Evolutionary conservation across 2,797 vertebrate genomes (phyloP).

Genomic region (Nannoperca australis): DNA sequence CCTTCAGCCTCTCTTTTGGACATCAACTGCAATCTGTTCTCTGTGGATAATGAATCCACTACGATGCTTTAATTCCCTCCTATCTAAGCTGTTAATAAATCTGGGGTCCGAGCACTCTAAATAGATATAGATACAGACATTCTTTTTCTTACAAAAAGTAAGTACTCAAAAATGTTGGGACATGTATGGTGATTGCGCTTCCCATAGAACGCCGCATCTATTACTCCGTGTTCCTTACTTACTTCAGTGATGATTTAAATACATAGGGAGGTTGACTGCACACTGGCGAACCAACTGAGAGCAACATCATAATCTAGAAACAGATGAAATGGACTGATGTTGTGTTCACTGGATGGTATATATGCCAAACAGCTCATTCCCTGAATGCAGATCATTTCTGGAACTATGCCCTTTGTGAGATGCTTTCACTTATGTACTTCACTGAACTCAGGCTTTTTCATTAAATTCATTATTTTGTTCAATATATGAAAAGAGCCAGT

Average conservation of each 20-base stretch:
- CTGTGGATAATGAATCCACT: slow-evolving; percentile 18
- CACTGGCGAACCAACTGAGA: slow-evolving; percentile 50
- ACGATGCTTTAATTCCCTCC: slow-evolving; percentile 53
- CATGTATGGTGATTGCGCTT: slow-evolving; percentile 23
- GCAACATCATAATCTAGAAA: slow-evolving; percentile 64
- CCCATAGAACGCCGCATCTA: slow-evolving; percentile 17
- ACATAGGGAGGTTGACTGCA: slow-evolving; percentile 48
- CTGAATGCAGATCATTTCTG: slow-evolving; percentile 77
- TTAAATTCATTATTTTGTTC: slow-evolving; percentile 72
- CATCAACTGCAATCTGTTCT: slow-evolving; percentile 41
- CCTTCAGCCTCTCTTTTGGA: slow-evolving; percentile 49
- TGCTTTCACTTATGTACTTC: slow-evolving; percentile 53
- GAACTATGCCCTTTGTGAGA: slow-evolving; percentile 55
- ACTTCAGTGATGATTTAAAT: slow-evolving; percentile 54
- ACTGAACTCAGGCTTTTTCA: slow-evolving; percentile 71
- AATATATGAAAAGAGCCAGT: slow-evolving; percentile 61
- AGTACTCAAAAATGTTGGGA: slow-evolving; percentile 55
- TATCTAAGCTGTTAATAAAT: slow-evolving; percentile 54
- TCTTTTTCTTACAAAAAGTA: too few relatives aligned
- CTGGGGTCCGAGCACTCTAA: slow-evolving; percentile 12
- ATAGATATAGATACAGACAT: slow-evolving; percentile 1
- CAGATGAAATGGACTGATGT: slow-evolving; percentile 74
- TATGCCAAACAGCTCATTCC: slow-evolving; percentile 74
- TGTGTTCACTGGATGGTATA: slow-evolving; percentile 70
- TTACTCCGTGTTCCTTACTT: slow-evolving; percentile 40